phyloP scores from a whole-genome alignment of 2,113 vertebrate species.

The Oxyruncus cristatus region DNA sequence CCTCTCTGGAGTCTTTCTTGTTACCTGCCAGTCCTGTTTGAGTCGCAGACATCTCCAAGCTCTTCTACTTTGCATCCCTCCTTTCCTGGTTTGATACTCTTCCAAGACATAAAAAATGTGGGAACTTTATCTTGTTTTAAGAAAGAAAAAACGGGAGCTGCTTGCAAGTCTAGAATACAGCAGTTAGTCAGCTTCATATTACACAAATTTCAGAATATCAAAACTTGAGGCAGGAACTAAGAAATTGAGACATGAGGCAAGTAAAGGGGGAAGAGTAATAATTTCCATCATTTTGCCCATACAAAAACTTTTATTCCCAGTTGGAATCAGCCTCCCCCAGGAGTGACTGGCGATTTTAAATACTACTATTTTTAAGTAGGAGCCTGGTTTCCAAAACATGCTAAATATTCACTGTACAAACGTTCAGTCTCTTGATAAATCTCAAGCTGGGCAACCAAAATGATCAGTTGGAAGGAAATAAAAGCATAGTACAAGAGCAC shows the following conservation, averaged over 20 bases:
- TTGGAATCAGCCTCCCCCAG: not conserved
- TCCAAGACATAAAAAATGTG: not conserved
- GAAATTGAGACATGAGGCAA: fast-evolving
- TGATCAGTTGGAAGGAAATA: not conserved
- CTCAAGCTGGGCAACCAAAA: not conserved
- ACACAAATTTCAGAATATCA: not conserved
- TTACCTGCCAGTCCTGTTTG: not conserved
- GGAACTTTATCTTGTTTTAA: not conserved
- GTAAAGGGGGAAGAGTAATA: not conserved
- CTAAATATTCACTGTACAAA: not conserved
- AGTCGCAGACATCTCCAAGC: not conserved
- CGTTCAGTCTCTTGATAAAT: not conserved
- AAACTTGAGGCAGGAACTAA: not conserved
- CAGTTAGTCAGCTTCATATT: not conserved
- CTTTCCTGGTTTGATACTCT: not conserved
- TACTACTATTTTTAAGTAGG: not conserved
- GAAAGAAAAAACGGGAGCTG: not conserved
- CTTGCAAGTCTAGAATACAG: not conserved
- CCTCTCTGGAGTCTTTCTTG: not conserved
- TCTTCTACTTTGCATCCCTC: not conserved
- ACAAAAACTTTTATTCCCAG: not conserved
- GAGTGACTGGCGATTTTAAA: not conserved
- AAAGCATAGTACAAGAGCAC: not conserved
- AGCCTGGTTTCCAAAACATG: not conserved
- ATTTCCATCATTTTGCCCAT: not conserved